A percentile compares a stretch with the other conserved stretches of the same genome.
These are phyloP conservation scores for Apamea epomidion DNA, from an alignment of 2,888 invertebrate species.

Conservation along the genomic window DNA sequence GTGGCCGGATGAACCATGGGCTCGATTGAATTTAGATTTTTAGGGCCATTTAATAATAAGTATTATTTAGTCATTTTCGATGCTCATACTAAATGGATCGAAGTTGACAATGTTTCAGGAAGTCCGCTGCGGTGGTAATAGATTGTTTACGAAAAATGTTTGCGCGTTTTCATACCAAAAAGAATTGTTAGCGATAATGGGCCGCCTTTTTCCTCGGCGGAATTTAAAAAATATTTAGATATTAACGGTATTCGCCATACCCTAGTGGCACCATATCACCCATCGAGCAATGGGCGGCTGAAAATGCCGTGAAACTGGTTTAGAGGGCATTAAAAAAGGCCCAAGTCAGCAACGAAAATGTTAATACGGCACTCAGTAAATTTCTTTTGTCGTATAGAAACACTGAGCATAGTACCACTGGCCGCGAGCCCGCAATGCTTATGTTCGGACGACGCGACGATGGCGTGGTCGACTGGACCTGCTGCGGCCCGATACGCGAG, in stretches of 20 bases:
- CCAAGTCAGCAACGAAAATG: too few species aligned
- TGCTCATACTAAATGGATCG: too few species aligned
- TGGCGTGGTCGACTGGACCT: constrained; percentile 16
- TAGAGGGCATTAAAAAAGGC: too few species aligned
- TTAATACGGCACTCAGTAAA: neutral
- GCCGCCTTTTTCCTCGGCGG: neutral
- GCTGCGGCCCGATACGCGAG: constrained; percentile 7
- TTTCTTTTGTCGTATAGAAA: neutral
- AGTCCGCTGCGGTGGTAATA: too few species aligned
- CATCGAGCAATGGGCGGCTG: constrained; percentile 8
- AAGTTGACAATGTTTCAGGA: too few species aligned
- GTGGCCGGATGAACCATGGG: too few species aligned
- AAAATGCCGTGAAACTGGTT: neutral
- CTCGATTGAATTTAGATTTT: too few species aligned
- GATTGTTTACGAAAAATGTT: too few species aligned
- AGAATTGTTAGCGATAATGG: constrained; percentile 1
- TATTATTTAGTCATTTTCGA: too few species aligned
- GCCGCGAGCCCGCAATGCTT: neutral
- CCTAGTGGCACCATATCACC: neutral
- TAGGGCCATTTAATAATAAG: too few species aligned
- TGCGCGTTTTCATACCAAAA: too few species aligned
- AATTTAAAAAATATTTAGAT: constrained; percentile 5
- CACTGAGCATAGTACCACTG: neutral
- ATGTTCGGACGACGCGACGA: constrained; percentile 17
- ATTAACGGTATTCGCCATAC: constrained; percentile 3